Evolutionary conservation across 2,888 invertebrate genomes (phyloP), one percentile per base, ranked within the genome.

Genomic region (Ischnura elegans): DNA sequence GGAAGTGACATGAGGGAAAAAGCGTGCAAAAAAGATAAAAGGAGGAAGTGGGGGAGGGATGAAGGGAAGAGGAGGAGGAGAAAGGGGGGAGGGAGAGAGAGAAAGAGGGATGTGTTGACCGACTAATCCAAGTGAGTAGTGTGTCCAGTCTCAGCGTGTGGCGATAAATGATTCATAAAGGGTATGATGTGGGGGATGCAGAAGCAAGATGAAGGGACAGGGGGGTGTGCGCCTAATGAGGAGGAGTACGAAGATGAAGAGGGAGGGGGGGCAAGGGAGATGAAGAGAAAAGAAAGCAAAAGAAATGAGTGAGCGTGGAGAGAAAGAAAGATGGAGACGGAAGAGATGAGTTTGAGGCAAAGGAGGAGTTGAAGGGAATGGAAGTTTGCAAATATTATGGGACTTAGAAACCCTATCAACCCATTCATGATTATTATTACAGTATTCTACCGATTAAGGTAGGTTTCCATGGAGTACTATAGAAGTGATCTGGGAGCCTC

Each of bases 111-210:
- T 46, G 25, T 87, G 87, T 87, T 87, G 87, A 87, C 51, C 87
- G 55, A 87, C 87, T 87, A 87, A 55, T 87, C 87, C 87, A 87
- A 61, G 55, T 87, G 42, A 55, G 87, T 55, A 86, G 86, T 55
- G 42, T 42, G 61, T 90, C 61, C 90, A 90, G 61, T 66, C 90
- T 90, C 90, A 66, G 90, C 61, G n/a, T 43, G 61, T 51, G 66
- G 61, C n/a, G 36, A 90, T 66, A 90, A 55, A 90, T 90, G 90
- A 90, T 90, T 90, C 61, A 90, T 61, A 90, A 90, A 90, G 90
- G 87, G 51, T 51, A 55, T 55, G 51, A 21, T 42, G 86, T 16
- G n/a, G 21, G 25, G 2, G 21, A 43, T 43, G 85, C 19, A 19
- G 85, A 43, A 43, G 42, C 6, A 42, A 85, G 85, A 61, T 61